These are phyloP conservation scores for Lycaena phlaeas DNA, from an alignment of 2,888 invertebrate genomes.

Conservation along the genomic window DNA sequence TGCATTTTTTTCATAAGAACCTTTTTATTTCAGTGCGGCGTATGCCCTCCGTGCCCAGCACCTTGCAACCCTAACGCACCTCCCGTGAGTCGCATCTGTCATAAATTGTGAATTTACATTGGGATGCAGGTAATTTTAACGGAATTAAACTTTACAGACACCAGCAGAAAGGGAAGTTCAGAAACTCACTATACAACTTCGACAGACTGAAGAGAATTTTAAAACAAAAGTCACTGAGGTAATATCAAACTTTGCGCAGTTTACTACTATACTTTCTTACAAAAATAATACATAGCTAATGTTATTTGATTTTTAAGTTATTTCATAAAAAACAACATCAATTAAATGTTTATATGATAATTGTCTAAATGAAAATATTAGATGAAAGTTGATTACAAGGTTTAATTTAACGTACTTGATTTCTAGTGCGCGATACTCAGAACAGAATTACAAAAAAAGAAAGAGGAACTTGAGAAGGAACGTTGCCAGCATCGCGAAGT, in stretches of 20 bases:
- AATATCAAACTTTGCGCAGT: conserved; percentile 26
- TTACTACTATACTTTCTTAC: not conserved
- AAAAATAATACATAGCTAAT: too few species aligned
- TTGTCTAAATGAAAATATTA: too few species aligned
- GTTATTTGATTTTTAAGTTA: too few species aligned
- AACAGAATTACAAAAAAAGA: conserved; percentile 48
- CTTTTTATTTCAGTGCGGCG: conserved; percentile 61
- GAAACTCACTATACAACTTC: conserved; percentile 74
- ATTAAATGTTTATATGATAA: too few species aligned
- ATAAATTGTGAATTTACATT: not conserved
- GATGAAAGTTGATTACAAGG: too few species aligned
- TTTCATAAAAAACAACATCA: too few species aligned
- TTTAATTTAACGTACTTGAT: too few species aligned
- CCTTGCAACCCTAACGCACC: conserved; percentile 56
- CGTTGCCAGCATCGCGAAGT: conserved; percentile 71
- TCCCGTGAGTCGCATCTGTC: conserved; percentile 33
- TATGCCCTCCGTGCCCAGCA: conserved; percentile 58
- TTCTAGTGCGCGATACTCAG: conserved; percentile 54
- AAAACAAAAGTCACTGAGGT: conserved; percentile 80
- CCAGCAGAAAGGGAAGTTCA: conserved; percentile 72
- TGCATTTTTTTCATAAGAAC: too few species aligned
- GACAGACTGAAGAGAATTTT: conserved; percentile 77
- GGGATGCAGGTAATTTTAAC: not conserved
- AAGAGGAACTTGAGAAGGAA: conserved; percentile 73
- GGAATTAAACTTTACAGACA: conserved; percentile 29